These are phyloP conservation scores for Galeruca laticollis DNA, from an alignment of 2,888 invertebrate species.

Conservation along the genomic window DNA sequence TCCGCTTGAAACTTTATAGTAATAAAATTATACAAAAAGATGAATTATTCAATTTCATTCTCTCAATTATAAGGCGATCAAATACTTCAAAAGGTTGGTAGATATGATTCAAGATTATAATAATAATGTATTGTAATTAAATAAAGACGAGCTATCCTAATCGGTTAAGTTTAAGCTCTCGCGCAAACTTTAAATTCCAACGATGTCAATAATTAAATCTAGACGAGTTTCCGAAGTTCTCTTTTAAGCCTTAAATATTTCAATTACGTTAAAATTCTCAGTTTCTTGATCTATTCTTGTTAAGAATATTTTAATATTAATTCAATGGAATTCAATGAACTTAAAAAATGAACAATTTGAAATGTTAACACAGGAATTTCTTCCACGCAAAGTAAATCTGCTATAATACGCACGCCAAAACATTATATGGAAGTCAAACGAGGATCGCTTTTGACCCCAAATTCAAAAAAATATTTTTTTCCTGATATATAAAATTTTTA, in stretches of 20 bases:
- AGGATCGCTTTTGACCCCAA: too few relatives aligned
- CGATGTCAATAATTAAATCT: constrained; percentile 1
- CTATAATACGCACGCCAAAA: too few relatives aligned
- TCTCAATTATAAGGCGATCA: background rate
- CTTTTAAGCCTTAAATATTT: constrained; percentile 13
- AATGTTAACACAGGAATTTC: too few relatives aligned
- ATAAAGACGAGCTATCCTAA: background rate
- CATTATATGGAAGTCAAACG: too few relatives aligned
- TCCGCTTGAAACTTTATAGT: too few relatives aligned
- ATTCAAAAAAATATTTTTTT: too few relatives aligned
- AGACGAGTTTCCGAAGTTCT: constrained; percentile 8
- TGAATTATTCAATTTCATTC: too few relatives aligned
- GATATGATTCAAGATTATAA: background rate
- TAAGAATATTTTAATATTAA: background rate
- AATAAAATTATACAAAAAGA: too few relatives aligned
- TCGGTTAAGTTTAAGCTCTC: background rate
- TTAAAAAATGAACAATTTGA: too few relatives aligned
- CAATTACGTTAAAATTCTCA: background rate
- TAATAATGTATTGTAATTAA: constrained; percentile 2
- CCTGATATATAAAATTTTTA: too few relatives aligned
- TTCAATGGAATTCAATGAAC: too few relatives aligned
- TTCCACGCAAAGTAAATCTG: too few relatives aligned
- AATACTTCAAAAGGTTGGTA: background rate
- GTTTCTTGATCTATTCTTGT: background rate
- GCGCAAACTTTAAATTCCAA: constrained; percentile 5